Conservation (phyloP, 2,113 vertebrate species). For the Zeus faber region DNA sequence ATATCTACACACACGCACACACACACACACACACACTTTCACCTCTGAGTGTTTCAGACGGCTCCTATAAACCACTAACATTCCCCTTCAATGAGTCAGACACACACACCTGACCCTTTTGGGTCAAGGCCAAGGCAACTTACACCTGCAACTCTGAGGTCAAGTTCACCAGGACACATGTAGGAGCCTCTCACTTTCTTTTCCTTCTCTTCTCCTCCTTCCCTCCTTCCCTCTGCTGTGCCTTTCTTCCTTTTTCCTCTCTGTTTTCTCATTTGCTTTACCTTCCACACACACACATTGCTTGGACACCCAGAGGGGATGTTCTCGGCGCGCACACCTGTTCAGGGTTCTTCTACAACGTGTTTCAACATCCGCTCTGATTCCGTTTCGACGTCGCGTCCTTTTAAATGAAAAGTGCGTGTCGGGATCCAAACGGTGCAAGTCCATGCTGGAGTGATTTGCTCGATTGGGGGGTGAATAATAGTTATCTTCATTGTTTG, state of each 20-base stretch:
- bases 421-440: too few relatives aligned
- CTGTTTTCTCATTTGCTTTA: not conserved
- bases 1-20: not conserved
- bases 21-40: not conserved
- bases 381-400: too few relatives aligned
- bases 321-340: too few relatives aligned
- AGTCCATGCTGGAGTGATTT: too few relatives aligned
- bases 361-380: too few relatives aligned
- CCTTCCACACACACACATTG: not conserved
- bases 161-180: conserved; percentile 13
- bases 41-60: not conserved
- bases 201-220: not conserved
- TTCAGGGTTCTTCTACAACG: too few relatives aligned
- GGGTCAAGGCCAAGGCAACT: conserved; percentile 2
- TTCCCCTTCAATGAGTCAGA: conserved; percentile 2
- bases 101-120: not conserved
- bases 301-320: too few relatives aligned
- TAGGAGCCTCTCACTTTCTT: not conserved
- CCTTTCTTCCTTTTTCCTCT: not conserved
- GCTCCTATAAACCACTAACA: not conserved
- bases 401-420: too few relatives aligned
- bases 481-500: too few relatives aligned
- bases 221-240: not conserved
- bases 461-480: too few relatives aligned
- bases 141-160: conserved; percentile 11